Evolutionary conservation across 2,797 vertebrate genomes (phyloP).

Genomic region (Falco peregrinus): DNA sequence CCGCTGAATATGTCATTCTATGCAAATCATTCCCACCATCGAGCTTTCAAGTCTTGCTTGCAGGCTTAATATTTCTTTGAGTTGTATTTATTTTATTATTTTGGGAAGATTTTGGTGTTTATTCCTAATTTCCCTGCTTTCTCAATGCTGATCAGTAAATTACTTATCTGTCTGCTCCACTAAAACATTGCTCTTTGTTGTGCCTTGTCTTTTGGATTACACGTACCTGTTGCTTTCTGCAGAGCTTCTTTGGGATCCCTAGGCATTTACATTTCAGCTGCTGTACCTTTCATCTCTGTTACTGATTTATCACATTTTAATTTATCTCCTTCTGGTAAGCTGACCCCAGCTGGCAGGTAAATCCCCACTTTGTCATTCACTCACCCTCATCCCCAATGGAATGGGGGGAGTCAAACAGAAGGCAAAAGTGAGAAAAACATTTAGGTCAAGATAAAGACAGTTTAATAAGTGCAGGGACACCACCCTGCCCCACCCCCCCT

Average conservation of each 20-base stretch:
- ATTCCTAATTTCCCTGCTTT: neutral
- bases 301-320: neutral
- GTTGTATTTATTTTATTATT: neutral
- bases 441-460: neutral
- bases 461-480: neutral
- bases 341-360: neutral
- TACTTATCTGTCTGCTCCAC: neutral
- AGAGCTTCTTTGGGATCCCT: neutral
- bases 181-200: neutral
- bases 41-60: neutral
- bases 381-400: rapidly evolving
- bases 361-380: neutral
- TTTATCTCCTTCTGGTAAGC: neutral
- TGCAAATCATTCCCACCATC: neutral
- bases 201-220: neutral
- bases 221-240: neutral
- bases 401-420: neutral
- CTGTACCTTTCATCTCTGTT: neutral
- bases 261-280: neutral
- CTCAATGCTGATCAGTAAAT: neutral
- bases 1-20: neutral
- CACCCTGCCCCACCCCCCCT: rapidly evolving
- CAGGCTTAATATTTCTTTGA: neutral
- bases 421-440: neutral
- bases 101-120: neutral